Evolutionary conservation across 2,113 vertebrate genomes (phyloP).

Genomic region (Phaethornis superciliosus): DNA sequence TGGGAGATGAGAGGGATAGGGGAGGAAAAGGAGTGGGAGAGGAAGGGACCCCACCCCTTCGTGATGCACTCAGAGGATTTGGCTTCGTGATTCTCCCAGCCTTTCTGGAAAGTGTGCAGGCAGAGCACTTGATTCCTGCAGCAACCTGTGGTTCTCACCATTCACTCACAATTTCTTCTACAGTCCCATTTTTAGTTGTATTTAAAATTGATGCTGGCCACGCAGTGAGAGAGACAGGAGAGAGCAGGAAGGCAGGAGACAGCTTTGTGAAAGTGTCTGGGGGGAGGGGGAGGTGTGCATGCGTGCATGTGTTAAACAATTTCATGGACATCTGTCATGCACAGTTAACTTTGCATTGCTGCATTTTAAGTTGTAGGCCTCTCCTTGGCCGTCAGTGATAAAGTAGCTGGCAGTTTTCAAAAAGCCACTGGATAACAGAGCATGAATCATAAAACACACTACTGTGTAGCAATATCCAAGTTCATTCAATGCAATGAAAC

Average conservation of each 20-base stretch:
- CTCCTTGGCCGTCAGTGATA: conserved; percentile 82
- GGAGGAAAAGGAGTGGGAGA: background rate
- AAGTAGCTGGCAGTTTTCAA: conserved; percentile 86
- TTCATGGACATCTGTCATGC: conserved; percentile 94
- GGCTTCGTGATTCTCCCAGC: background rate
- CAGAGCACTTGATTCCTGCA: background rate
- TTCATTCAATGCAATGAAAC: conserved; percentile 96
- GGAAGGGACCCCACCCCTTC: background rate
- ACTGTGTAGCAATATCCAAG: conserved; percentile 93
- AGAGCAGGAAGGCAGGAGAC: conserved; percentile 19
- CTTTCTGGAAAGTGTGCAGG: background rate
- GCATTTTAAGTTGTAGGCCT: conserved; percentile 85
- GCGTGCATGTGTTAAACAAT: conserved; percentile 90
- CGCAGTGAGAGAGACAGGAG: background rate
- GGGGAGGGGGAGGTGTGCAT: conserved; percentile 55
- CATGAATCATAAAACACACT: conserved; percentile 89
- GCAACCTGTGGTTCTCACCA: background rate
- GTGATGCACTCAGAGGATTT: background rate
- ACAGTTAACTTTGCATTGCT: conserved; percentile 94
- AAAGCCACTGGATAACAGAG: conserved; percentile 84
- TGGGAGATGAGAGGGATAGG: background rate
- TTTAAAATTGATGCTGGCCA: conserved; percentile 59
- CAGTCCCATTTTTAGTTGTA: conserved; percentile 51
- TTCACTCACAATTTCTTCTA: background rate
- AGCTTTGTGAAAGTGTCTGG: conserved; percentile 71